Base-by-base conservation (phyloP, 2,888 invertebrate species). In the Imbricaverruca yamaguchii region DNA sequence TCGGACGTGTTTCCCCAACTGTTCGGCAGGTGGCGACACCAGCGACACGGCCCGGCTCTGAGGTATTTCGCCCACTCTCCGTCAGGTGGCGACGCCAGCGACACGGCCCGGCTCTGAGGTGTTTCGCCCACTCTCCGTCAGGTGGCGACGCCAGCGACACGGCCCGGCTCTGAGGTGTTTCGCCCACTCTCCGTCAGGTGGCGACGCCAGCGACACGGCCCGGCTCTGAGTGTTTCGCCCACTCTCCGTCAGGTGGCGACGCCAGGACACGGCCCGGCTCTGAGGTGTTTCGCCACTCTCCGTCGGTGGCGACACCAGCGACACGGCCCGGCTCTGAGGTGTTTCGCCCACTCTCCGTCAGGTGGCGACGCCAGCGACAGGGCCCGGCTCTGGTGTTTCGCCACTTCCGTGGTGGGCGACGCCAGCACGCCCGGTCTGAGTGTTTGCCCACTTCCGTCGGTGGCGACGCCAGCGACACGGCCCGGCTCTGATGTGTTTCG, bases 351-450 rank as follows among this genome's bases (percentile, higher is more conserved):
- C 39, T 39, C 2, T 11, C 59, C 74, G 3, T 21, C 74, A 74
- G 74, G 74, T 15, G 12, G 23, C 55, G 74, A 74, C 15, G 55
- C 74, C 9, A 74, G 74, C 74, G 55, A 39, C 39, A 39, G 2
- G 4, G 39, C 39, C 39, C 4, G 39, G 4, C 39, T 4, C 4
- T 1, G 39, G 39, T 39, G 39, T 39, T 39, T 39, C 39, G 2
- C 39, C 1, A 39, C 39, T 39, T 11, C 59, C 74, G 3, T 21
- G 74, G 74, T 15, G n/a, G 12, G 23, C 55, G 74, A 74, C 15
- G 55, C 74, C 9, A 74, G 74, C 74, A 21, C 74, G 74, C 74
- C n/a, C n/a, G n/a, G n/a, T n/a, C n/a, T n/a, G n/a, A n/a, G n/a
- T n/a, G n/a, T n/a, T n/a, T n/a, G n/a, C n/a, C n/a, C n/a, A n/a